A percentile compares a stretch with the other conserved stretches of the same genome.
Evolutionary conservation across 2,797 vertebrate species (phyloP).

Genomic region (Danionella dracula): DNA sequence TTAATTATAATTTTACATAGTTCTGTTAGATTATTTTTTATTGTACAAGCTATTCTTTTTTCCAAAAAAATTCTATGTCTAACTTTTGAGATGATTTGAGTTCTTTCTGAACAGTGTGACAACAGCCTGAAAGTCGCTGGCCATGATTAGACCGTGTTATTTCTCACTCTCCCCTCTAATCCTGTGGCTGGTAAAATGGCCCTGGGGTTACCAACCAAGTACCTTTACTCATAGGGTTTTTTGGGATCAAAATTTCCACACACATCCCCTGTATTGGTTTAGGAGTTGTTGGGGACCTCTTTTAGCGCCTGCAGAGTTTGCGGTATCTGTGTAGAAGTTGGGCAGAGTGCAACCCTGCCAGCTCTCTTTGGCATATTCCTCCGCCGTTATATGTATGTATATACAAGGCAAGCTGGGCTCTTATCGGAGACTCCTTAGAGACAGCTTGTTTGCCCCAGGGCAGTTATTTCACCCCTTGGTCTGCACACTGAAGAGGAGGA

Average conservation of each 20-base stretch:
- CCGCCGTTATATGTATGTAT: slow-evolving; percentile 51
- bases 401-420: slow-evolving; percentile 54
- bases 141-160: slow-evolving; percentile 57
- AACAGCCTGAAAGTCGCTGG: slow-evolving; percentile 44
- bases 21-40: no score
- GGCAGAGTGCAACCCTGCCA: slow-evolving; percentile 34
- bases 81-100: background rate
- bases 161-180: slow-evolving; percentile 58
- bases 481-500: slow-evolving; percentile 41
- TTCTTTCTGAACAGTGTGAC: no score
- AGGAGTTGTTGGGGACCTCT: slow-evolving; percentile 32
- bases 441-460: slow-evolving; percentile 72
- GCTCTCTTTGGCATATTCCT: slow-evolving; percentile 43
- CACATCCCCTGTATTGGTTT: slow-evolving; percentile 38
- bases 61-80: background rate
- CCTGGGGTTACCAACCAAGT: slow-evolving; percentile 42
- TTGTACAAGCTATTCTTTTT: no score
- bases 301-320: slow-evolving; percentile 41
- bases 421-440: slow-evolving; percentile 70
- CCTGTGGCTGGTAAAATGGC: slow-evolving; percentile 60
- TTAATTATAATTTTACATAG: no score
- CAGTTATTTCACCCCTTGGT: slow-evolving; percentile 67
- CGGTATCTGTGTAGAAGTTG: slow-evolving; percentile 29
- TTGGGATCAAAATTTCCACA: slow-evolving; percentile 26
- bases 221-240: slow-evolving; percentile 39